Percentiles rank a stretch among this genome's conserved stretches.
phyloP scores from a whole-genome alignment of 2,888 invertebrate genomes.

The Agonum fuliginosum region DNA sequence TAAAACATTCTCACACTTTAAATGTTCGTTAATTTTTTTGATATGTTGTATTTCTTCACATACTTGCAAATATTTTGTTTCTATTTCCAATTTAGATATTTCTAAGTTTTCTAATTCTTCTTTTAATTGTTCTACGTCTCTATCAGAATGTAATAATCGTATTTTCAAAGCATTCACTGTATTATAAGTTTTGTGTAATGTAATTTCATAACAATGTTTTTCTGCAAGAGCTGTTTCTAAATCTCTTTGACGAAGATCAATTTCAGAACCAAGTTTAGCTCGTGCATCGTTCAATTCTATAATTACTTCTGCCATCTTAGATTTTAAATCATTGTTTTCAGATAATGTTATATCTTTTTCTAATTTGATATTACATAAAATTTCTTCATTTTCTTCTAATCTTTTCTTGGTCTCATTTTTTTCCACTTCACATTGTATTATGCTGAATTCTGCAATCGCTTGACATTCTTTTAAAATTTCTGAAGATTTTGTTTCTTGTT shows the following conservation, averaged over 20 bases:
- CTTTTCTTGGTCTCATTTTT: conserved; percentile 76
- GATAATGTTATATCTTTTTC: conserved; percentile 62
- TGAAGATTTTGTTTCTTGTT: conserved; percentile 72
- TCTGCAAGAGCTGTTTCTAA: conserved; percentile 74
- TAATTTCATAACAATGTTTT: conserved; percentile 76
- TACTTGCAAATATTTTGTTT: conserved; percentile 68
- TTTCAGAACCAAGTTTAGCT: conserved; percentile 68
- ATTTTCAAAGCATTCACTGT: conserved; percentile 77
- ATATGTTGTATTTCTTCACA: conserved; percentile 66
- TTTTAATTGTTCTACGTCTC: conserved; percentile 76
- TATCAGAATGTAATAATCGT: conserved; percentile 77
- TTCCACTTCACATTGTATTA: conserved; percentile 75
- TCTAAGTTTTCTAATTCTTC: conserved; percentile 69
- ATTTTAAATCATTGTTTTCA: conserved; percentile 36
- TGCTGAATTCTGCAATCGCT: conserved; percentile 75
- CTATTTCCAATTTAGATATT: conserved; percentile 67
- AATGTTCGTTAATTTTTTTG: conserved; percentile 66
- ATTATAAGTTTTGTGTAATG: conserved; percentile 76
- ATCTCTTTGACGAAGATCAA: conserved; percentile 73
- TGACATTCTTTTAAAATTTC: conserved; percentile 75
- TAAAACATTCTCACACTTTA: conserved; percentile 68
- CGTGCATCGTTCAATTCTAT: conserved; percentile 61
- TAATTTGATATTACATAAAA: background rate
- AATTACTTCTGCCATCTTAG: conserved; percentile 63
- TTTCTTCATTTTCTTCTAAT: conserved; percentile 71